A percentile compares a stretch with the other conserved stretches of the same genome.
Evolutionary conservation across 2,888 invertebrate species (phyloP).

Genomic region (Drosophila falleni): DNA sequence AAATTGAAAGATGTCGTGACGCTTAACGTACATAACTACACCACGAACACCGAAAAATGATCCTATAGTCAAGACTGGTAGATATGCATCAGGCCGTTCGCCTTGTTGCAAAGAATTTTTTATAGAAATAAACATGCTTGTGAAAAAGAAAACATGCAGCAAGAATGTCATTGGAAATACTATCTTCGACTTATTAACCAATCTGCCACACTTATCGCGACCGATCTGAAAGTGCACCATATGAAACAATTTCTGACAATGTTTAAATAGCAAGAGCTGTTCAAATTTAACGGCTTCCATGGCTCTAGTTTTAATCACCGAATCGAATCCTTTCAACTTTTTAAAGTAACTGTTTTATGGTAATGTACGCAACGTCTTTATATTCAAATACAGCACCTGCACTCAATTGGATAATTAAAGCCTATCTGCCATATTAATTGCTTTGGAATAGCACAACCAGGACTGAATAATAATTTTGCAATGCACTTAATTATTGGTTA

Average conservation of each 20-base stretch:
- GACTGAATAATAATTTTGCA: conserved; percentile 16
- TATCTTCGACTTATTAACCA: conserved; percentile 20
- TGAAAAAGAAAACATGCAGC: conserved; percentile 7
- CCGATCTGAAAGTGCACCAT: conserved; percentile 40
- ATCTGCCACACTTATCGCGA: conserved; percentile 40
- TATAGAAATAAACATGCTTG: conserved; percentile 17
- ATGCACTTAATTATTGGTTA: conserved; percentile 32
- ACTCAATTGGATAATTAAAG: conserved; percentile 32
- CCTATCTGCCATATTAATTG: conserved; percentile 23
- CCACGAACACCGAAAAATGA: conserved; percentile 45
- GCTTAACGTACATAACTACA: conserved; percentile 45
- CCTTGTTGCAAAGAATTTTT: neutral
- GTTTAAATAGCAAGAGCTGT: conserved; percentile 39
- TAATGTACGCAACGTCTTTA: neutral
- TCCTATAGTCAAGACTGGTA: conserved; percentile 13
- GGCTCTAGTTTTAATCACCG: neutral
- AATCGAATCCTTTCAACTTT: conserved; percentile 1
- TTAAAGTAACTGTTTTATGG: conserved; percentile 5
- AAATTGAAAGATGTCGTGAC: conserved; percentile 37
- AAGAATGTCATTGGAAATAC: conserved; percentile 14
- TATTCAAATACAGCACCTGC: conserved; percentile 22
- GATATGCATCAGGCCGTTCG: conserved; percentile 14
- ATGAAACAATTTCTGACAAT: conserved; percentile 16
- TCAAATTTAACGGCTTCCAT: conserved; percentile 49
- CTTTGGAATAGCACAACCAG: conserved; percentile 3